Evolutionary conservation across 2,797 vertebrate species (phyloP), one percentile per base, ranked within the genome.

Genomic region (Ispidina picta): DNA sequence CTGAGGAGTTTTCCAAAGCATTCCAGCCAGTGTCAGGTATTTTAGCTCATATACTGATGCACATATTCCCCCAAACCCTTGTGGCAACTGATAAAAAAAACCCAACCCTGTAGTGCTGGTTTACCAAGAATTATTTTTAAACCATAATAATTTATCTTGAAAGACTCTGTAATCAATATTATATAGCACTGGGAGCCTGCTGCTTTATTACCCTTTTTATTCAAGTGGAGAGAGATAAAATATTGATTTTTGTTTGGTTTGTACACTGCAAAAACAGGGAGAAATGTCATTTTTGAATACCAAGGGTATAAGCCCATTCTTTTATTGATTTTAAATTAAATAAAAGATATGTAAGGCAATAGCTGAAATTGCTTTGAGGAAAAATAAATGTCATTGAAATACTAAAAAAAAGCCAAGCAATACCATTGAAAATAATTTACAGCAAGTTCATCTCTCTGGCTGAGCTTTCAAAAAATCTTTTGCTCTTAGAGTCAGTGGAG

Each of bases 251-350:
- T 39, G 39, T 88, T 96, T 80, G 33, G 49, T 86, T 91, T 60
- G 66, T 69, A 75, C 77, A 33, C 63, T 86, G 65, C 68, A 76
- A 81, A 90, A 88, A 85, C 83, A 89, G 83, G 31, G 37, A 93
- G 70, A 83, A 86, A 95, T 87, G 39, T 89, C n/a, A 78, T 23
- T 92, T 95, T 85, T 92, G n/a, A 96, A 78, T 69, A 78, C 33
- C 58, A 78, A 83, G 35, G 46, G 55, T 74, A 39, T 68, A 55
- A 82, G 81, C 26, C 64, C 10, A n/a, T 72, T 12, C 4, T 69
- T 72, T 72, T 82, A 95, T 87, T 79, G 69, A 94, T 93, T 93
- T 92, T 64, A 46, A 89, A 91, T 95, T 90, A 92, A 86, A 92
- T 82, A 77, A 84, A 76, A 89, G 82, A 69, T 89, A 78, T 81